Evolutionary conservation across 2,888 invertebrate genomes (phyloP).

Genomic region (Melikaiella ostensackeni): DNA sequence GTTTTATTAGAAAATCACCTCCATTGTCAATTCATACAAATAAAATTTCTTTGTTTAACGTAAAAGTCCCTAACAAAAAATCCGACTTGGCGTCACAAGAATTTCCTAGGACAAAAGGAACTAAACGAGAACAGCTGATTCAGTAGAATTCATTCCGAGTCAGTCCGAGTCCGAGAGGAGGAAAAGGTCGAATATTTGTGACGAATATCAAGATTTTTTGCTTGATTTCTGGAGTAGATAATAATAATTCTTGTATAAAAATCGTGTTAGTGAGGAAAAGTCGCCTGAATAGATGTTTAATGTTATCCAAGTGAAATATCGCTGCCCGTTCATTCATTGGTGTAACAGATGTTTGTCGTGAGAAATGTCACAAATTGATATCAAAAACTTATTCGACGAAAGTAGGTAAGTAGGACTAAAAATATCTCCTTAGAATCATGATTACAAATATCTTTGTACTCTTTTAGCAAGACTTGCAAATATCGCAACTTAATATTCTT

Average conservation of each 20-base stretch:
- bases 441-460: neutral
- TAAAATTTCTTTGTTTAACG: neutral
- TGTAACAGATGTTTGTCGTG: slow-evolving; percentile 72
- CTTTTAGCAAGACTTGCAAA: neutral
- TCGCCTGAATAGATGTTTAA: neutral
- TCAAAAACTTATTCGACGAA: slow-evolving; percentile 75
- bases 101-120: slow-evolving; percentile 1
- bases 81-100: neutral
- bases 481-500: neutral
- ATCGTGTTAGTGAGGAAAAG: neutral
- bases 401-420: slow-evolving; percentile 68
- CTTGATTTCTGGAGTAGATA: neutral
- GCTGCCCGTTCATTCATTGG: slow-evolving; percentile 39
- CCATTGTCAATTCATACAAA: neutral
- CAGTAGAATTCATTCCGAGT: neutral
- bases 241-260: neutral
- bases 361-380: slow-evolving; percentile 76
- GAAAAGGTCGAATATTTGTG: slow-evolving; percentile 13
- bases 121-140: slow-evolving; percentile 26
- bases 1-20: neutral
- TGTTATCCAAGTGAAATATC: slow-evolving; percentile 37
- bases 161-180: neutral
- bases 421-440: neutral
- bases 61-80: neutral
- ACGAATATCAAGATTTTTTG: slow-evolving; percentile 6